These are phyloP conservation scores for Hirtodrosophila trivittata DNA, from an alignment of 2,888 invertebrate genomes.

Conservation along the genomic window DNA sequence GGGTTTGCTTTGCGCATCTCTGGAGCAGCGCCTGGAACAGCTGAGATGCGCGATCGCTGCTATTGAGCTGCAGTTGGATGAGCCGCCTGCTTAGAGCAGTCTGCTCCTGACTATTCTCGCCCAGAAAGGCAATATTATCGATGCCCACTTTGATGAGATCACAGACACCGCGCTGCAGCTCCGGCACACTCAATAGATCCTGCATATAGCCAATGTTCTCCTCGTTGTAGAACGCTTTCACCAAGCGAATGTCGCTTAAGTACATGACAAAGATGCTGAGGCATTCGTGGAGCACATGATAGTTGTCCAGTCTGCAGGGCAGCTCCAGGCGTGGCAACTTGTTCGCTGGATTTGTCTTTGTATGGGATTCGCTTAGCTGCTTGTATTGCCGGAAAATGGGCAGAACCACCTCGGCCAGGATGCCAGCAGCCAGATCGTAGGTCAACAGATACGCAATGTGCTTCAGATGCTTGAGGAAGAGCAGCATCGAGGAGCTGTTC, in stretches of 20 bases:
- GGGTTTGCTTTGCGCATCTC: constrained; percentile 43
- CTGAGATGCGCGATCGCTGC: constrained; percentile 72
- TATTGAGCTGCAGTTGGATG: constrained; percentile 80
- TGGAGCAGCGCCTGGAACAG: constrained; percentile 72
- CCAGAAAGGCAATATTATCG: constrained; percentile 81
- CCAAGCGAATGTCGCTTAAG: constrained; percentile 81
- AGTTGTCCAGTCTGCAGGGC: constrained; percentile 37
- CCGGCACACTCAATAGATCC: constrained; percentile 78
- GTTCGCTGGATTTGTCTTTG: neutral
- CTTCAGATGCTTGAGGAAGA: constrained; percentile 81
- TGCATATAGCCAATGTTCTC: constrained; percentile 82
- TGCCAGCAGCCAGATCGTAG: constrained; percentile 78
- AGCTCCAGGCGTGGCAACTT: constrained; percentile 36
- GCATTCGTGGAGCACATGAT: constrained; percentile 76
- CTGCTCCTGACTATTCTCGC: constrained; percentile 80
- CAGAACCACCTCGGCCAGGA: constrained; percentile 81
- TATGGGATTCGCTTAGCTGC: constrained; percentile 28
- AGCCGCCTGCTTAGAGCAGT: constrained; percentile 72
- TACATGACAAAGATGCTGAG: constrained; percentile 82
- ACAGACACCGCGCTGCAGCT: constrained; percentile 79
- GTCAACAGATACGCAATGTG: constrained; percentile 80
- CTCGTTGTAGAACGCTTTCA: constrained; percentile 82
- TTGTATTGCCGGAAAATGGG: constrained; percentile 82
- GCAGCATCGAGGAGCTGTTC: constrained; percentile 53
- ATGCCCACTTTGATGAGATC: constrained; percentile 83